Conservation (phyloP, 2,113 vertebrate genomes). For the Lasiurus cinereus region DNA sequence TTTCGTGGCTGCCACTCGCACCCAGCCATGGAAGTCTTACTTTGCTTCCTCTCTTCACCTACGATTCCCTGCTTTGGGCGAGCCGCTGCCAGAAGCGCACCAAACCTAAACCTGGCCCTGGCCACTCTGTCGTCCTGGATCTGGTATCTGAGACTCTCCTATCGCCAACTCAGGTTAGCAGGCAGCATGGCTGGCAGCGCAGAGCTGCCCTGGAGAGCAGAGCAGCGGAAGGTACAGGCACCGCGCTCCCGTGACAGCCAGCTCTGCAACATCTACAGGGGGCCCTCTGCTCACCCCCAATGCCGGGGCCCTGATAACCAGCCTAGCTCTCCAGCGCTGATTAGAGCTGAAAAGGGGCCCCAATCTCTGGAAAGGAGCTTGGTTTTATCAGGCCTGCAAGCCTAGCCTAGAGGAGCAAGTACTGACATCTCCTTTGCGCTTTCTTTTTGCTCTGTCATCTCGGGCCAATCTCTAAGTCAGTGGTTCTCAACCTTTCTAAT, state of each 20-base stretch:
- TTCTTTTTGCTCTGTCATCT: conserved; percentile 42
- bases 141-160: conserved; percentile 57
- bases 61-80: not conserved
- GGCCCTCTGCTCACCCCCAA: not conserved
- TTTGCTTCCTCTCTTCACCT: not conserved
- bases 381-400: not conserved
- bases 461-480: not conserved
- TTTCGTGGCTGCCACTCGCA: not conserved
- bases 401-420: not conserved
- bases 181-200: conserved; percentile 36
- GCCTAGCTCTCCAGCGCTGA: not conserved
- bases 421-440: not conserved
- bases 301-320: not conserved
- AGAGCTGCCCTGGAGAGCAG: not conserved
- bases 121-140: conserved; percentile 54
- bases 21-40: not conserved
- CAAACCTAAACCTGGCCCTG: conserved; percentile 58
- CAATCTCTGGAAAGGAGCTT: not conserved
- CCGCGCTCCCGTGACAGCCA: not conserved
- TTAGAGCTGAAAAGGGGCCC: not conserved
- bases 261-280: not conserved
- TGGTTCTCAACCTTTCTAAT: too few species aligned
- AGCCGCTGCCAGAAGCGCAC: conserved; percentile 27
- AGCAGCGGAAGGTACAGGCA: not conserved
- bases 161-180: conserved; percentile 56